Base-by-base conservation (phyloP, 2,113 vertebrate species). In the Motacilla alba region DNA sequence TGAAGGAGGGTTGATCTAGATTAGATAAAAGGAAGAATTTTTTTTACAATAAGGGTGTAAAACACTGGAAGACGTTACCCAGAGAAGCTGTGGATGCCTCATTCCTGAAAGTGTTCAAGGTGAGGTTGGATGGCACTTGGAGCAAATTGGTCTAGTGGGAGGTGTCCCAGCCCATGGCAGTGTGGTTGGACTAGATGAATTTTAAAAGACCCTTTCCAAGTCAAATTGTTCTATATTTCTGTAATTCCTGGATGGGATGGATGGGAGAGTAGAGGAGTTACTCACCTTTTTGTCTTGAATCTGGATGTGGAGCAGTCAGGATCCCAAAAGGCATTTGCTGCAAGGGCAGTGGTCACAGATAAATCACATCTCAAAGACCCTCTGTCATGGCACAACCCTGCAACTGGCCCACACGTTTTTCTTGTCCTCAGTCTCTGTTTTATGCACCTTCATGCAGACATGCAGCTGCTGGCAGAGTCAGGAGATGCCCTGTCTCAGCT, bases 341-440 rank as follows among this genome's bases (percentile, higher is more conserved):
- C 62, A 15, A 39, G 20, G 41, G 30, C 41, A 70, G 59, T 7
- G 26, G 18, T 53, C 33, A 10, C 52, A 33, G 13, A 18, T 1
- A 46, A 77, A 43, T 39, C 46, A 12, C 13, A 3, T 23, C 56
- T 33, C 20, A 7, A 11, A 47, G n/a, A 67, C 4, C 39, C 9
- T 74, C 35, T 27, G 8, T 5, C 4, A 1, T 5, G 13, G 31
- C 21, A 43, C 0, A 0, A 23, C 5, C 26, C 63, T 53, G 62
- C 39, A 63, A 16, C 18, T 4, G 1, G 14, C 53, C n/a, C 33
- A 77, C 28, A 15, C 7, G 4, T 27, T 59, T 28, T 47, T 18
- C 63, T 68, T 44, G 6, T 19, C 37, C 41, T 9, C 31, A 27
- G 24, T 6, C 16, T 81, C 70, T 83, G 49, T 50, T 67, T 19